phyloP scores from a whole-genome alignment of 2,888 invertebrate genomes.

The Polietes domitor region DNA sequence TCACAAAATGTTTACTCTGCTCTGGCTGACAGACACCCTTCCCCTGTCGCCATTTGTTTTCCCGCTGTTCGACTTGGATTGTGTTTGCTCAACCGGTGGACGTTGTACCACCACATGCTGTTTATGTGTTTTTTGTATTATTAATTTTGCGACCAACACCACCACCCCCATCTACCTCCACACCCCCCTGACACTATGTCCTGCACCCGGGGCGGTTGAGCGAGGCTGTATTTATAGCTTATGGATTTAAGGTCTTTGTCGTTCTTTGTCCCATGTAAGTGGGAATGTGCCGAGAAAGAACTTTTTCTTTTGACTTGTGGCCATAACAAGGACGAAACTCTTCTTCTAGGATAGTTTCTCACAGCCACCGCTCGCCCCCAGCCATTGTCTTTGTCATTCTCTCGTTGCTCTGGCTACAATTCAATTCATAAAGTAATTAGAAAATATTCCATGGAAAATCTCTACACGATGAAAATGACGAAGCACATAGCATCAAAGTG shows the following conservation, averaged over 20 bases:
- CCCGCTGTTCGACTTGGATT: background rate
- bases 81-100: background rate
- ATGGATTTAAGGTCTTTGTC: slow-evolving; percentile 18
- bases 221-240: background rate
- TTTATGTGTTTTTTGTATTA: slow-evolving; percentile 12
- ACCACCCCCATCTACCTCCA: background rate
- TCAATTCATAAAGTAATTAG: slow-evolving; percentile 25
- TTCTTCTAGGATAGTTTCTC: background rate
- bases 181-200: background rate
- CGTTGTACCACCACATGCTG: slow-evolving; percentile 13
- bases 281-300: background rate
- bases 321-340: background rate
- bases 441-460: background rate
- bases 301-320: slow-evolving; percentile 1
- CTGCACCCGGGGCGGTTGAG: background rate
- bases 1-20: background rate
- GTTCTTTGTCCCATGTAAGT: background rate
- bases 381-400: background rate
- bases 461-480: background rate
- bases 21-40: background rate
- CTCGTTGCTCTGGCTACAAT: background rate
- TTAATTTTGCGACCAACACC: background rate
- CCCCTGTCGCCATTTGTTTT: background rate
- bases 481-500: background rate
- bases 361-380: no score